Conservation (phyloP, 1,140 invertebrate genomes). For the Bilobella aurantiaca region DNA sequence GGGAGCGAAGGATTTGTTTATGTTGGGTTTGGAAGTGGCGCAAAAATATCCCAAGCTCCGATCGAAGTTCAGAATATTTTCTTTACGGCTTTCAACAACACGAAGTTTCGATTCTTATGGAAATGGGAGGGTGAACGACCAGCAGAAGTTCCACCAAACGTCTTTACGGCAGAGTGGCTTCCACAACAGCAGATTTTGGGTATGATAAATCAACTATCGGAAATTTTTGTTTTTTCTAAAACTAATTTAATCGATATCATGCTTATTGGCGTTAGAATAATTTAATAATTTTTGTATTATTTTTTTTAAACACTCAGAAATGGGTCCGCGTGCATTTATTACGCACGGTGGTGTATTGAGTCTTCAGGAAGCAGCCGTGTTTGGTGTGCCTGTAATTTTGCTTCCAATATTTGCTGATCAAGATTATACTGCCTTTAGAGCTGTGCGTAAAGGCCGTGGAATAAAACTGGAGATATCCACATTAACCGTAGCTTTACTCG, state of each 20-base stretch:
- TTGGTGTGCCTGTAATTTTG: conserved; percentile 39
- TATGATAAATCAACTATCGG: neutral
- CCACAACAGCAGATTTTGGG: conserved; percentile 30
- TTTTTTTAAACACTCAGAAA: neutral
- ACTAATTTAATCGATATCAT: neutral
- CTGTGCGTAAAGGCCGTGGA: conserved; percentile 27
- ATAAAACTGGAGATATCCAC: conserved; percentile 19
- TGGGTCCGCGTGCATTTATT: conserved; percentile 5
- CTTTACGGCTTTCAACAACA: neutral
- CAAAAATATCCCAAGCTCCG: neutral
- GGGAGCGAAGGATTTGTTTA: conserved; percentile 21
- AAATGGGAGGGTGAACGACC: conserved; percentile 23
- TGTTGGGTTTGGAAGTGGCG: conserved; percentile 17
- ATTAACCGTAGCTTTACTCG: neutral
- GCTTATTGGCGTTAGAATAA: neutral
- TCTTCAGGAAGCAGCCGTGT: conserved; percentile 37
- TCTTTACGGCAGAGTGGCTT: conserved; percentile 26
- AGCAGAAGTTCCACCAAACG: conserved; percentile 24
- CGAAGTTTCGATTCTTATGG: conserved; percentile 20
- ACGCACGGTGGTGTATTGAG: conserved; percentile 22
- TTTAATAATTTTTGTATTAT: too few relatives aligned
- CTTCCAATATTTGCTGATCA: conserved; percentile 41
- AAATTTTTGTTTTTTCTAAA: neutral
- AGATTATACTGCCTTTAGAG: conserved; percentile 34
- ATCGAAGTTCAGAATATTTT: conserved; percentile 11